Evolutionary conservation across 2,113 vertebrate species (phyloP), one percentile per base, ranked within the genome.

Genomic region (Microcebus jonahi): DNA sequence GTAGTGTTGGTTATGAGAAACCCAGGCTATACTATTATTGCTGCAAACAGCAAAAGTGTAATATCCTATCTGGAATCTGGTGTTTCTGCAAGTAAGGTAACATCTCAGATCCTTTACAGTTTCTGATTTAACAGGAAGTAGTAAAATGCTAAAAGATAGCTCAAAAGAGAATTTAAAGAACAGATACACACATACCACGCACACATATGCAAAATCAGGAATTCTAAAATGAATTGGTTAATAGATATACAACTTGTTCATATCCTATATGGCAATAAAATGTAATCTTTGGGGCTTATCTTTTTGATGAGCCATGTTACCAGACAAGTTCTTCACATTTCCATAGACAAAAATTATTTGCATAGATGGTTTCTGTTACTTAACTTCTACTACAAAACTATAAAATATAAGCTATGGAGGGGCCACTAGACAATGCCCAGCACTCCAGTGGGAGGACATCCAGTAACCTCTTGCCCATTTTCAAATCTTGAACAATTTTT

Each of bases 151-250:
- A 71, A 79, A 93, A 93, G 71, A 6, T 31, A 27, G 34, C 77
- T 31, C 76, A 88, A 88, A 93, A 34, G 45, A 59, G 50, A 94
- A 84, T 65, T 65, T 97, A 48, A 65, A 79, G 20, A 75, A 5
- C 31, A 29, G 36, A 82, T 80, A 45, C 8, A 61, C 20, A 71
- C 21, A 71, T 21, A 23, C 20, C 36, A 17, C 53, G 18, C 17
- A 68, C 34, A 34, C 67, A 36, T 34, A n/a, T 20, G 36, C 36
- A 42, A 1, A 57, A 88, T 83, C 8, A 65, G 75, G 39, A 88
- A 61, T 80, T 87, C 17, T 79, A 29, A 88, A 95, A 76, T 57
- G 34, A 65, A 92, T 63, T 36, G 14, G 65, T 23, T 71, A 80
- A 65, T 11, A 65, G 34, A 48, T 71, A 20, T 0, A 13, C 89